Conservation (phyloP, 2,888 invertebrate species). For the Lasioglossum leucozonium region DNA sequence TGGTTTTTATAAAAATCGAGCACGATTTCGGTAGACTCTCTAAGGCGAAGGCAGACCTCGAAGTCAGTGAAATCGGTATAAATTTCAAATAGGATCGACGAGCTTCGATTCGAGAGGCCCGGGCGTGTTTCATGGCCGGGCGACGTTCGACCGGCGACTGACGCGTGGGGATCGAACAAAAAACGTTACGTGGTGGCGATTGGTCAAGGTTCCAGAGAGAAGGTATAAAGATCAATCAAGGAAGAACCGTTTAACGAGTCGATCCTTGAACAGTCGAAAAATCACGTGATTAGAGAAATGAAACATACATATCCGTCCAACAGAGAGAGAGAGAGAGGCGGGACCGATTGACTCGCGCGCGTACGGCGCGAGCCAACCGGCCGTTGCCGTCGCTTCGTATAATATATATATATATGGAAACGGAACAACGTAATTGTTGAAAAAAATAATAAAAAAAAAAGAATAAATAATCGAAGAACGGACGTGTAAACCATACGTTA, state of each 20-base stretch:
- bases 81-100: not conserved
- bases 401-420: slow-evolving; percentile 38
- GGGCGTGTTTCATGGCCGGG: slow-evolving; percentile 20
- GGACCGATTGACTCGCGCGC: slow-evolving; percentile 59
- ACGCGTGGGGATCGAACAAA: slow-evolving; percentile 57
- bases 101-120: slow-evolving; percentile 9
- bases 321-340: slow-evolving; percentile 22
- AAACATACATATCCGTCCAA: slow-evolving; percentile 21
- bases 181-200: slow-evolving; percentile 44
- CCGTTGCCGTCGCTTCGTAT: slow-evolving; percentile 60
- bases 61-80: not conserved
- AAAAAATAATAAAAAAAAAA: not conserved
- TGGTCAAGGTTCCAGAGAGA: slow-evolving; percentile 50
- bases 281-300: slow-evolving; percentile 75
- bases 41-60: not conserved
- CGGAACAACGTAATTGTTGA: slow-evolving; percentile 65
- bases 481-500: slow-evolving; percentile 79
- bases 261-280: slow-evolving; percentile 81
- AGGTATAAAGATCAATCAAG: slow-evolving; percentile 57
- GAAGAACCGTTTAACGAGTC: slow-evolving; percentile 68
- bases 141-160: slow-evolving; percentile 57
- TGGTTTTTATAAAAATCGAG: not conserved
- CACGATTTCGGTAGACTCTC: not conserved
- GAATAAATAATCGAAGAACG: slow-evolving; percentile 72
- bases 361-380: slow-evolving; percentile 60